Base-by-base conservation (phyloP, 1,140 invertebrate species). In the Drosophila baimaii region DNA sequence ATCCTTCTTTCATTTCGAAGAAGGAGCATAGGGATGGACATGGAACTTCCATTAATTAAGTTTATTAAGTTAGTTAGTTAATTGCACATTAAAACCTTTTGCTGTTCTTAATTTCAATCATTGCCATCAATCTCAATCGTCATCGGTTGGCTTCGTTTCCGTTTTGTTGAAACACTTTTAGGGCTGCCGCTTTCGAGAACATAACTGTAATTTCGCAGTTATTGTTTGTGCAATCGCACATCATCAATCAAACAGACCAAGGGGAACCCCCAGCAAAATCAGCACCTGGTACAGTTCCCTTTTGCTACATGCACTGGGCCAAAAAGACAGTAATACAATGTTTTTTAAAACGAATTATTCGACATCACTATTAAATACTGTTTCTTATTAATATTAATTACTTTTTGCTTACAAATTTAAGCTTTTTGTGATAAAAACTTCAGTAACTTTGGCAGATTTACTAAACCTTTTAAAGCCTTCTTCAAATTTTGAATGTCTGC, bases 141-240 rank as follows among this genome's bases (percentile, higher is more conserved):
- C 33, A 19, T 35, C 23, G 69, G 47, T 71, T 71, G 66, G 46
- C n/a, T 41, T 49, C 39, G 69, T 71, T 71, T 71, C 69, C 65
- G 69, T 58, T 71, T 31, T 71, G 37, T 56, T 41, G 33, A 31
- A 71, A 49, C 43, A 70, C 52, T 71, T 71, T 71, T 71, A 57
- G 58, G 43, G 52, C 66, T 46, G 49, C 23, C 33, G 31, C 64
- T 44, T 70, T 47, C 51, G 41, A 70, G 65, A 70, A 57, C 68
- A 71, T 71, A 71, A 71, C 69, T 71, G 69, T 71, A 71, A 71
- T 71, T 71, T 71, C 43, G 65, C 69, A 71, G 71, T 71, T 71
- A 71, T 71, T 71, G 69, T 71, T 71, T 71, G 69, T 44, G 57
- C 69, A 71, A 71, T 71, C 66, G 69, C 65, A 57, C 65, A 71